Base-by-base conservation (phyloP, 2,797 vertebrate genomes). In the Cirrhinus mrigala region DNA sequence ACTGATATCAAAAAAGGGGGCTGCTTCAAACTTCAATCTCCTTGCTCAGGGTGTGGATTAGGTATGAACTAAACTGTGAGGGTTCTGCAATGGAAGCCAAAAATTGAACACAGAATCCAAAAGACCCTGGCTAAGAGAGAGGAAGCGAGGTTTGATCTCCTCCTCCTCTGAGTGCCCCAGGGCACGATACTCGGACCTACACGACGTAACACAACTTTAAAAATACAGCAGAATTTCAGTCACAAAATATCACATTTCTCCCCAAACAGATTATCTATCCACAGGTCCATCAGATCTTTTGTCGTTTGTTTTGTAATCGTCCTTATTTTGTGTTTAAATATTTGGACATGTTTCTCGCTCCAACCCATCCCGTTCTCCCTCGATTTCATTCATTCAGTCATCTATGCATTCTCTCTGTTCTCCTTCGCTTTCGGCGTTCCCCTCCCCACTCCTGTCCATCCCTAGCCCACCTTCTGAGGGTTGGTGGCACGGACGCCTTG, bases 401-500 rank as follows among this genome's bases (percentile, higher is more conserved):
- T 87, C 77, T 52, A 79, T 94, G 48, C 56, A 16, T 33, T 78
- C 62, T 24, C 46, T 83, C 80, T 70, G 66, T 27, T 94, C 89
- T 90, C 91, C 86, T 91, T 92, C 89, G 85, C 89, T 92, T 77
- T 84, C 68, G 48, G 77, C 66, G 29, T 85, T 83, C 79, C 84
- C 87, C 84, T 82, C 84, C 85, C 87, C 79, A 27, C 54, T 77
- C 75, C 20, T 56, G 78, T 86, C 82, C 69, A 33, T 52, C 87
- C 92, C 96, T 97, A 98, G 92, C 97, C 97, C 94, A 98, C 75
- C 92, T 98, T 98, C 92, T 98, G 97, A 82, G 97, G 97, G 92
- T 98, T 98, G 94, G 97, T 97, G 90, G 97, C 97, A 44, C 97
- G 95, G 90, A 98, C 97, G 71, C 97, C 97, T 92, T 98, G 97